phyloP scores from a whole-genome alignment of 2,113 vertebrate species.

The Bos indicus region DNA sequence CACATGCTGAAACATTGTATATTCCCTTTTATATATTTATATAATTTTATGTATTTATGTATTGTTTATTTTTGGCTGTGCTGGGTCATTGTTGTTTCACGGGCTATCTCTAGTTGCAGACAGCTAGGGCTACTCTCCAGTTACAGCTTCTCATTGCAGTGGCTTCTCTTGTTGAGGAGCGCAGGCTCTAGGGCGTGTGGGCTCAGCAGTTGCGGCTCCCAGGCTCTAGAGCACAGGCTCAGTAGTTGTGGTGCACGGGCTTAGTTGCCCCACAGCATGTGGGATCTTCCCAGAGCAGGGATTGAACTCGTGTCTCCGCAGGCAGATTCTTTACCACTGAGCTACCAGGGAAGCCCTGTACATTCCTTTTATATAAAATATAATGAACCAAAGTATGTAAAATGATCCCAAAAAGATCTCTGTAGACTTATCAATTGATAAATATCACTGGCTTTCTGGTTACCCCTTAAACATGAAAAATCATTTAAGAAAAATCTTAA shows the following conservation, averaged over 20 bases:
- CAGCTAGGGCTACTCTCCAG: not conserved
- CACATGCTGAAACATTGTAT: not conserved
- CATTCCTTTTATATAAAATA: slow-evolving; percentile 4
- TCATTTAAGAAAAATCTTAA: not conserved
- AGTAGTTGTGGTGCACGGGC: not conserved
- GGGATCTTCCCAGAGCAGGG: not conserved
- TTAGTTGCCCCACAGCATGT: not conserved
- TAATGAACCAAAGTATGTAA: not conserved
- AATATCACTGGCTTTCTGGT: not conserved
- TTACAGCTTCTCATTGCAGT: not conserved
- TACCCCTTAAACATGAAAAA: not conserved
- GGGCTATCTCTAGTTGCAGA: not conserved
- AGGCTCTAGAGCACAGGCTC: not conserved
- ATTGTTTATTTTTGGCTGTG: not conserved
- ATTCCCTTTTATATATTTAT: not conserved
- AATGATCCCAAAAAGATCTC: not conserved
- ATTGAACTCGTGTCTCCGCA: not conserved
- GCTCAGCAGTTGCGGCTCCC: not conserved
- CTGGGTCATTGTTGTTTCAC: not conserved
- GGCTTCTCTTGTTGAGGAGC: not conserved
- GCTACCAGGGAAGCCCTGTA: not conserved
- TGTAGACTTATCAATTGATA: not conserved
- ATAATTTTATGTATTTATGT: not conserved
- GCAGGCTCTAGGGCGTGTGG: not conserved
- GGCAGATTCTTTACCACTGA: not conserved